Percentiles rank a stretch among this genome's conserved stretches.
Conservation (phyloP, 2,113 vertebrate species). For the Petrocephalus zakoni region DNA sequence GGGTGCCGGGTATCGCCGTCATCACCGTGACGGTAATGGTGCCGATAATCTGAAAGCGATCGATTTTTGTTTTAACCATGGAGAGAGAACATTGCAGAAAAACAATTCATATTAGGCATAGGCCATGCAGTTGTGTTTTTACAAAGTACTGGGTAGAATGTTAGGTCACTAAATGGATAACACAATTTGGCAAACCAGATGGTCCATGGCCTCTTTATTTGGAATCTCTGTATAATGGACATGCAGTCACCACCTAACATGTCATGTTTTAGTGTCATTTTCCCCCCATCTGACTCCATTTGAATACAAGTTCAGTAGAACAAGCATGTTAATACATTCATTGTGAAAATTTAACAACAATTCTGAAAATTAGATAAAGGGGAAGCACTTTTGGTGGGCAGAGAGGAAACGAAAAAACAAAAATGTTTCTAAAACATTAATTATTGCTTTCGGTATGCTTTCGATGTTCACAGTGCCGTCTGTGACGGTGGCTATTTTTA, state of each 20-base stretch:
- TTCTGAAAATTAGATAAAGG: neutral
- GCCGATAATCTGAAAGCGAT: neutral
- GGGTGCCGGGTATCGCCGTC: rapidly evolving
- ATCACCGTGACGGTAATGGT: neutral
- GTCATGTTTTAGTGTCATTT: neutral
- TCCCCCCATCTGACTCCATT: neutral
- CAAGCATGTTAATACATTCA: neutral
- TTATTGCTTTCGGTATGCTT: too few relatives aligned
- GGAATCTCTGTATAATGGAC: too few relatives aligned
- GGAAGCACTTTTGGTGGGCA: neutral
- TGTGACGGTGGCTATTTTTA: slow-evolving; percentile 20
- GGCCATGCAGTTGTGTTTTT: too few relatives aligned
- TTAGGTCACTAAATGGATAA: neutral
- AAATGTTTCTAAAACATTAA: neutral
- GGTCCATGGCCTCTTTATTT: neutral
- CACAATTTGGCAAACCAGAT: neutral
- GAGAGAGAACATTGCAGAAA: neutral
- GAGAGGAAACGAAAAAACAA: neutral
- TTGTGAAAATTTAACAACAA: neutral
- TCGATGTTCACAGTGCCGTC: neutral
- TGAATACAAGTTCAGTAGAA: neutral
- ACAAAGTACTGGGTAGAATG: too few relatives aligned
- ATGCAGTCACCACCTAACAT: neutral
- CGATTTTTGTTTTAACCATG: neutral
- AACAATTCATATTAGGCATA: neutral